phyloP scores from a whole-genome alignment of 2,797 vertebrate species.

The Acanthurus leucopareius region DNA sequence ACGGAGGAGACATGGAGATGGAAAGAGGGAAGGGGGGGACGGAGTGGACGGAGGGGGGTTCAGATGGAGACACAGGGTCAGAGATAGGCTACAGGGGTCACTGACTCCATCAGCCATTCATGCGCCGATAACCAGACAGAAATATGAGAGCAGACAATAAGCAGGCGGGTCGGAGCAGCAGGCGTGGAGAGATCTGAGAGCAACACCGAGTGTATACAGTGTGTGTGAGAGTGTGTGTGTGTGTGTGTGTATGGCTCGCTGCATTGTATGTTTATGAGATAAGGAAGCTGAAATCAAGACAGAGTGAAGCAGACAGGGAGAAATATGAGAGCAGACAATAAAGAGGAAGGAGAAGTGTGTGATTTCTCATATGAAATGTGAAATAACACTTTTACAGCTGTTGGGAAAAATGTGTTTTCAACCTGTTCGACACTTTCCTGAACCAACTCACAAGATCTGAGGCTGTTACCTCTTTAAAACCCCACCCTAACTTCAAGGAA shows the following conservation, averaged over 20 bases:
- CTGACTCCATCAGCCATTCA: conserved; percentile 60
- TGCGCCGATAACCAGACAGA: conserved; percentile 48
- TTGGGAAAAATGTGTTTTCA: background rate
- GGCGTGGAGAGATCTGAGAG: conserved; percentile 47
- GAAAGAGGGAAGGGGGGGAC: background rate
- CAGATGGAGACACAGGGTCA: conserved; percentile 50
- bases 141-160: conserved; percentile 68
- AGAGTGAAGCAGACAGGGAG: background rate
- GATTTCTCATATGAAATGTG: background rate
- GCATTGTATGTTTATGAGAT: conserved; percentile 20
- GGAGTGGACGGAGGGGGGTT: background rate
- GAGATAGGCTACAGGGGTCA: conserved; percentile 54
- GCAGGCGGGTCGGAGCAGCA: conserved; percentile 31
- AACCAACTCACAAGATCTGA: background rate
- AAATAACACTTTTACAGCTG: background rate
- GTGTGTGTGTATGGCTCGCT: background rate
- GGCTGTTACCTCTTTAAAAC: background rate
- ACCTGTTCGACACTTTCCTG: background rate
- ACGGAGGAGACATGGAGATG: background rate
- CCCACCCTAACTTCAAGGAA: conserved; percentile 43
- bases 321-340: conserved; percentile 17
- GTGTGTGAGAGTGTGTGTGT: conserved; percentile 1
- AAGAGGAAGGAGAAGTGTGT: background rate
- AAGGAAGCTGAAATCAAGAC: conserved; percentile 33
- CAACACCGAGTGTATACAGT: conserved; percentile 1